phyloP scores from a whole-genome alignment of 2,113 vertebrate genomes.

The Gavia stellata region DNA sequence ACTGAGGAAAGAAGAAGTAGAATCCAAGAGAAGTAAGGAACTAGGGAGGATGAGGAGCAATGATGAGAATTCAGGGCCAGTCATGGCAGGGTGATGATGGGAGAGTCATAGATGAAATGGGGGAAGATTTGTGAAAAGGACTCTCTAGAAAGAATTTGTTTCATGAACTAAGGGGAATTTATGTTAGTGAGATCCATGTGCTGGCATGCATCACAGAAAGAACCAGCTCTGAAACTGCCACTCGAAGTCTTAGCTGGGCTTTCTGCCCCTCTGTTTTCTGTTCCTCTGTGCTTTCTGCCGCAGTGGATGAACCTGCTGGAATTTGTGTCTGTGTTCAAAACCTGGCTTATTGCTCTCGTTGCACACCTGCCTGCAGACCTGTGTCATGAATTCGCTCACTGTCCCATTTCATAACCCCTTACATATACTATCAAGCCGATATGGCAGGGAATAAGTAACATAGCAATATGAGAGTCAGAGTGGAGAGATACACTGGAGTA shows the following conservation, averaged over 20 bases:
- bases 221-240: background rate
- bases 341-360: background rate
- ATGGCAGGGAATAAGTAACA: background rate
- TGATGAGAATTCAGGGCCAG: background rate
- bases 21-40: background rate
- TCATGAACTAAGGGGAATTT: background rate
- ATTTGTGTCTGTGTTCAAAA: background rate
- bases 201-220: background rate
- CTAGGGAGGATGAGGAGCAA: background rate
- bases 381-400: background rate
- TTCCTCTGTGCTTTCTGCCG: background rate
- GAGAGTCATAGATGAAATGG: background rate
- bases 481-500: background rate
- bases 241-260: background rate
- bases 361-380: background rate
- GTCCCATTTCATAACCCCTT: background rate
- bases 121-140: background rate
- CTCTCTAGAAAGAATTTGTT: background rate
- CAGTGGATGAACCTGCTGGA: rapidly evolving
- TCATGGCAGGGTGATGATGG: background rate
- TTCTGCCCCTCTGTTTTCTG: background rate
- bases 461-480: background rate
- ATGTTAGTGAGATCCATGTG: background rate
- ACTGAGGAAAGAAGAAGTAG: background rate
- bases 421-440: background rate